A percentile compares a stretch with the other conserved stretches of the same genome.
These are phyloP conservation scores for Lasiommata megera DNA, from an alignment of 2,888 invertebrate genomes.

Conservation along the genomic window DNA sequence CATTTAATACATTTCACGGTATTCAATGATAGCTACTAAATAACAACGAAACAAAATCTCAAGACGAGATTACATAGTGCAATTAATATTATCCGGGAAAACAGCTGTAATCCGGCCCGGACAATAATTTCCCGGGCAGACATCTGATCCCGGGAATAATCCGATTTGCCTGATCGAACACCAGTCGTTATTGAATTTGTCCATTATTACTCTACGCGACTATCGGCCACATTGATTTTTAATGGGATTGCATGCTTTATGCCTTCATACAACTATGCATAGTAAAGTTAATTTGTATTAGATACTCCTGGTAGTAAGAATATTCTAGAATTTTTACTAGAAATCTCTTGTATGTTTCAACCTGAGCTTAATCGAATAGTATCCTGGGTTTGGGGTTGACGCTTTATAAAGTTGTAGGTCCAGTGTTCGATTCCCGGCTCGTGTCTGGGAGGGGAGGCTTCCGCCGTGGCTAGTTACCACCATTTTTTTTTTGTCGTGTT, in stretches of 20 bases:
- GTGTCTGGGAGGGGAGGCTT: no score
- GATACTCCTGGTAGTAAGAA: no score
- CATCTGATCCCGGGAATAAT: slow-evolving; percentile 75
- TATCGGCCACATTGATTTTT: slow-evolving; percentile 70
- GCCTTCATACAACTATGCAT: not conserved
- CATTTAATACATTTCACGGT: no score
- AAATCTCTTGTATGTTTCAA: no score
- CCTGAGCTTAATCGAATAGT: no score
- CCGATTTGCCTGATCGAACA: slow-evolving; percentile 76
- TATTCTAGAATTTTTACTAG: no score
- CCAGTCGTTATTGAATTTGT: slow-evolving; percentile 66
- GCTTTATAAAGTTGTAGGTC: no score
- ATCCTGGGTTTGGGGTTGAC: no score
- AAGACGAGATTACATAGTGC: slow-evolving; percentile 44
- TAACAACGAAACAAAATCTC: slow-evolving; percentile 34
- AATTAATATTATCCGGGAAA: slow-evolving; percentile 61
- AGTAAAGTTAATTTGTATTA: not conserved
- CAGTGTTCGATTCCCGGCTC: no score
- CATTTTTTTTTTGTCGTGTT: no score
- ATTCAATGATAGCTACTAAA: not conserved
- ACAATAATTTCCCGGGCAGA: slow-evolving; percentile 63
- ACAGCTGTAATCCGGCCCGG: slow-evolving; percentile 56
- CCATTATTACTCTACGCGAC: slow-evolving; percentile 65
- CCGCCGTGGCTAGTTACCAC: no score
- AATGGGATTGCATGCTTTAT: slow-evolving; percentile 48